Conservation (phyloP, 2,113 vertebrate species). For the Syngnathus typhle region DNA sequence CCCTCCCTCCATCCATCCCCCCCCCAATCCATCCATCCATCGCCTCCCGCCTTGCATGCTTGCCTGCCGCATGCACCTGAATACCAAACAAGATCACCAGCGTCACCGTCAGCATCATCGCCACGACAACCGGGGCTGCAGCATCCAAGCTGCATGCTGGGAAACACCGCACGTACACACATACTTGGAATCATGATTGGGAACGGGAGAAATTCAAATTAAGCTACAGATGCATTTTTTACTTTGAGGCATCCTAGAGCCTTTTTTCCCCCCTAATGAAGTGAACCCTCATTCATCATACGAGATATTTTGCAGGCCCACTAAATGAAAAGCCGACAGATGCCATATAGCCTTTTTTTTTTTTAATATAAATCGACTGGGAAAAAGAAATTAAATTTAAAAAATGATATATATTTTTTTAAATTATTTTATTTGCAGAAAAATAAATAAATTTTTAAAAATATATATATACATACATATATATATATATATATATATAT, state of each 20-base stretch:
- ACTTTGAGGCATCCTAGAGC: neutral
- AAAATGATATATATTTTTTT: too few species aligned
- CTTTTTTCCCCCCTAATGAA: neutral
- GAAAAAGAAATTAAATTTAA: too few species aligned
- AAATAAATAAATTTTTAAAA: too few species aligned
- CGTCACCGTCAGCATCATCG: slow-evolving; percentile 19
- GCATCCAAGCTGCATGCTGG: slow-evolving; percentile 42
- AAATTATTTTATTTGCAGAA: too few species aligned
- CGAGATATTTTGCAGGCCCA: too few species aligned
- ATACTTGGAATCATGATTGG: neutral
- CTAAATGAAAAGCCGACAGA: too few species aligned
- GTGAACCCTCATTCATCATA: neutral
- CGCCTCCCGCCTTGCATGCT: slow-evolving; percentile 32
- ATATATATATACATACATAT: too few species aligned
- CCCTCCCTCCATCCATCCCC: neutral
- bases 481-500: too few species aligned
- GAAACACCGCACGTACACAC: neutral
- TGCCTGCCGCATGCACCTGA: slow-evolving; percentile 77
- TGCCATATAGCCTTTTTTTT: too few species aligned
- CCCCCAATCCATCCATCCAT: neutral
- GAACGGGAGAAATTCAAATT: neutral
- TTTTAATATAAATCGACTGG: too few species aligned
- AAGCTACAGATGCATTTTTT: neutral
- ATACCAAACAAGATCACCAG: slow-evolving; percentile 79
- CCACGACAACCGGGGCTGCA: slow-evolving; percentile 35